A percentile compares a stretch with the other conserved stretches of the same genome.
phyloP scores from a whole-genome alignment of 2,888 invertebrate genomes.

The Tenthredo scrophulariae region DNA sequence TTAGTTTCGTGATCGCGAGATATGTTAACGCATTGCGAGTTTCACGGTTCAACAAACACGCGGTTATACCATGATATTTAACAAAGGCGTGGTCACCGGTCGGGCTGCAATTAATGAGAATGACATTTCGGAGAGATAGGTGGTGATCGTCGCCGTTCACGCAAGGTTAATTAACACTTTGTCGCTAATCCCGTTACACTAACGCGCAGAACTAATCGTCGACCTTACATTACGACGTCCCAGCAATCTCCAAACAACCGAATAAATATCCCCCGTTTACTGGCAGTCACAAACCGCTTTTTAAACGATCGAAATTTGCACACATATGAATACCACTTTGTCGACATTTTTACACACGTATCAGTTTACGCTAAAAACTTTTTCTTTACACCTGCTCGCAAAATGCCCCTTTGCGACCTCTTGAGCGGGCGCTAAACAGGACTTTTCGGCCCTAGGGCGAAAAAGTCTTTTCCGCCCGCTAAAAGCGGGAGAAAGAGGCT shows the following conservation, averaged over 20 bases:
- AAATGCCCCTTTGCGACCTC: too few species aligned
- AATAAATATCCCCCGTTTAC: not conserved
- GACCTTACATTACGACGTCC: constrained; percentile 8
- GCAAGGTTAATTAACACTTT: constrained; percentile 45
- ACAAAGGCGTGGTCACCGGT: constrained; percentile 21
- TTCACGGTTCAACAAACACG: constrained; percentile 18
- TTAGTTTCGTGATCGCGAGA: not conserved
- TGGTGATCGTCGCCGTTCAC: constrained; percentile 17
- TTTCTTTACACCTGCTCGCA: too few species aligned
- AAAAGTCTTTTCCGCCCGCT: too few species aligned
- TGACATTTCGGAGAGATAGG: constrained; percentile 33
- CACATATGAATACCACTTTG: not conserved
- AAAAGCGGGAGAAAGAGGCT: too few species aligned
- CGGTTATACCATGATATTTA: constrained; percentile 7
- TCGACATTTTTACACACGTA: not conserved
- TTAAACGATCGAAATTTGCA: constrained; percentile 1
- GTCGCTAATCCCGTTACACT: not conserved
- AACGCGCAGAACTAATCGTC: not conserved
- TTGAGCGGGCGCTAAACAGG: too few species aligned
- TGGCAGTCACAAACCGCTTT: not conserved
- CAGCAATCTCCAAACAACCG: not conserved
- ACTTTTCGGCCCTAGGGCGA: too few species aligned
- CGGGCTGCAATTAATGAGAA: constrained; percentile 36
- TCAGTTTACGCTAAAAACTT: not conserved
- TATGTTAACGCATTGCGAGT: not conserved